Base-by-base conservation (phyloP, 2,113 vertebrate species). In the Triplophysa siluroides region DNA sequence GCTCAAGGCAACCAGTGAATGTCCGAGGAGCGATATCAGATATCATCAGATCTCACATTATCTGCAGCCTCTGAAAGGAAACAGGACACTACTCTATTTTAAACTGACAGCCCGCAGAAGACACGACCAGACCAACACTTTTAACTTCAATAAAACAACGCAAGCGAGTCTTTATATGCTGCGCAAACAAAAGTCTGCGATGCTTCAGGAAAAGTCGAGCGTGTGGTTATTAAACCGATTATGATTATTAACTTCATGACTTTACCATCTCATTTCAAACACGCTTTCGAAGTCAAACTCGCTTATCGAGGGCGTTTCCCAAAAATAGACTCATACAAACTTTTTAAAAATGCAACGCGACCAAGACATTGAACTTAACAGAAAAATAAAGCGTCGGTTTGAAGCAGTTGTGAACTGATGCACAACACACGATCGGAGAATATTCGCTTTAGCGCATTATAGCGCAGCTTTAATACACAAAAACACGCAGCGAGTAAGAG, bases 81-180 rank as follows among this genome's bases (percentile, higher is more conserved):
- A 74, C 50, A 74, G 23, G 78, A 80, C 52, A 72, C 66, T 38
- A n/a, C 33, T 58, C 78, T 80, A 83, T 83, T 83, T 83, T 83
- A 83, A 80, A 80, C 72, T 64, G 14, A 1, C 23, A 56, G 8
- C 63, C 19, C 16, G 9, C 47, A 38, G 68, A 13, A 56, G 52
- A 8, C 29, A 8, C 50, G 8, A 2, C 8, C n/a, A 58, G 19
- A 58, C 7, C 16, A 9, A 58, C 21, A 54, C 50, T 6, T 18
- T 18, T 4, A 52, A 14, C 67, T 29, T 58, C n/a, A 18, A 19
- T 50, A n/a, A 14, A 16, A 38, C 1, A 33, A 54, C 7, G 45
- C 8, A 4, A 9, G 1, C 19, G 5, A 4, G 13, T 24, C 23
- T 58, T 58, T n/a, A 58, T 6, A 50, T 50, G 18, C 5, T 7